These are phyloP conservation scores for Agrypnia vestita DNA, from an alignment of 1,140 invertebrate genomes.

Conservation along the genomic window DNA sequence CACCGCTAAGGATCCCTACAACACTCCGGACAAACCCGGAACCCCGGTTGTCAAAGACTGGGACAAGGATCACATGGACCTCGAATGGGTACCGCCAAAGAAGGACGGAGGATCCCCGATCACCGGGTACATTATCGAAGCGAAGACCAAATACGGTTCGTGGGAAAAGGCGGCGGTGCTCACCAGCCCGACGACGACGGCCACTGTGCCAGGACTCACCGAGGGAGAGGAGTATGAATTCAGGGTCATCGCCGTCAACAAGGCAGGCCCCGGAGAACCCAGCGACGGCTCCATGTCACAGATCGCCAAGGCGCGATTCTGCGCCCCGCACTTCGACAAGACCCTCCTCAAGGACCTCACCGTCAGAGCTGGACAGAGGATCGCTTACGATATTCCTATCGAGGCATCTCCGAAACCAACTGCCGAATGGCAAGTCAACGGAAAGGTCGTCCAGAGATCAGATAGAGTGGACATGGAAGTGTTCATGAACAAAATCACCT, in stretches of 20 bases:
- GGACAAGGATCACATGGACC: slow-evolving; percentile 94
- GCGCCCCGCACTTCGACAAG: slow-evolving; percentile 90
- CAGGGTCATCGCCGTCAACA: slow-evolving; percentile 96
- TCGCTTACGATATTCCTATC: slow-evolving; percentile 91
- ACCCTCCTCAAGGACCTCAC: slow-evolving; percentile 88
- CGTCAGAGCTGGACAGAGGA: slow-evolving; percentile 91
- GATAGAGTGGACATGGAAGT: slow-evolving; percentile 82
- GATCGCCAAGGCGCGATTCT: slow-evolving; percentile 88
- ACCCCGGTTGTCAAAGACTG: slow-evolving; percentile 93
- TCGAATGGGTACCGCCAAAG: slow-evolving; percentile 94
- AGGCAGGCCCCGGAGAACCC: slow-evolving; percentile 94
- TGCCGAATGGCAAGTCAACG: slow-evolving; percentile 93
- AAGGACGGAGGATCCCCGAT: slow-evolving; percentile 94
- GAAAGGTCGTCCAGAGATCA: slow-evolving; percentile 79
- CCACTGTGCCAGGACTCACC: slow-evolving; percentile 86
- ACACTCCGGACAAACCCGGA: slow-evolving; percentile 94
- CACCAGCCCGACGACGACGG: slow-evolving; percentile 83
- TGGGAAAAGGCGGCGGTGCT: slow-evolving; percentile 92
- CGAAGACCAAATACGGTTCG: slow-evolving; percentile 88
- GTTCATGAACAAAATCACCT: slow-evolving; percentile 83
- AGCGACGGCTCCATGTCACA: slow-evolving; percentile 91
- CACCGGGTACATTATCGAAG: slow-evolving; percentile 95
- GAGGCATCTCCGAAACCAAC: slow-evolving; percentile 87
- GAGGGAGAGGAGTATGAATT: slow-evolving; percentile 98
- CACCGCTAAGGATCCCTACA: slow-evolving; percentile 97